These are phyloP conservation scores for Ectropis grisescens DNA, from an alignment of 1,140 invertebrate genomes.

Conservation along the genomic window DNA sequence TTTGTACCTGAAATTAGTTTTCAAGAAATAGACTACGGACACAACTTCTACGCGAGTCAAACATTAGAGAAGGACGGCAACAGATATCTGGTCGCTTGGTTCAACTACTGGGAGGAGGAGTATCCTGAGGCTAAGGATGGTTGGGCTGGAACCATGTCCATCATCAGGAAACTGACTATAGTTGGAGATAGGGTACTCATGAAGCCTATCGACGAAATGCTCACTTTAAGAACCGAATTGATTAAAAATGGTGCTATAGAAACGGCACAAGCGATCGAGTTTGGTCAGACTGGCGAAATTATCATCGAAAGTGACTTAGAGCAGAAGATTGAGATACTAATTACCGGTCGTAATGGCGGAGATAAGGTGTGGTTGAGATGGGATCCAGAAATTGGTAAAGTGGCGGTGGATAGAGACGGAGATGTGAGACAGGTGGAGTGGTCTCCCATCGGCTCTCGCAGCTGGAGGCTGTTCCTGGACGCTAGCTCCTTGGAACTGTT, in stretches of 20 bases:
- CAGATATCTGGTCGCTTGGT: slow-evolving; percentile 51
- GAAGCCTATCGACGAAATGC: slow-evolving; percentile 37
- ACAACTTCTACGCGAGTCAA: slow-evolving; percentile 63
- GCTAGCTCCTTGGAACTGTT: slow-evolving; percentile 53
- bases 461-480: slow-evolving; percentile 49
- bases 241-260: slow-evolving; percentile 18
- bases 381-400: slow-evolving; percentile 33
- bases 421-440: slow-evolving; percentile 50
- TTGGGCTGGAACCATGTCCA: slow-evolving; percentile 54
- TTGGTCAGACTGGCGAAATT: slow-evolving; percentile 38
- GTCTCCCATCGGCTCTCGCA: slow-evolving; percentile 21
- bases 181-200: slow-evolving; percentile 34
- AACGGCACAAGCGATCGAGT: slow-evolving; percentile 16
- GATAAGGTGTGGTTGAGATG: slow-evolving; percentile 31
- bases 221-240: slow-evolving; percentile 22
- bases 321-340: slow-evolving; percentile 31
- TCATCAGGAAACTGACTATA: slow-evolving; percentile 42
- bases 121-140: slow-evolving; percentile 48
- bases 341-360: slow-evolving; percentile 38
- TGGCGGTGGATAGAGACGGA: slow-evolving; percentile 31
- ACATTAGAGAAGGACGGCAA: slow-evolving; percentile 43
- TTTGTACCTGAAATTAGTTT: slow-evolving; percentile 42
- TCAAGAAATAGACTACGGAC: slow-evolving; percentile 57
- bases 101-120: slow-evolving; percentile 56
- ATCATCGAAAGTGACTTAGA: slow-evolving; percentile 29